These are phyloP conservation scores for Porites rus DNA, from an alignment of 92 coral and sea anemone species.

Conservation along the genomic window DNA sequence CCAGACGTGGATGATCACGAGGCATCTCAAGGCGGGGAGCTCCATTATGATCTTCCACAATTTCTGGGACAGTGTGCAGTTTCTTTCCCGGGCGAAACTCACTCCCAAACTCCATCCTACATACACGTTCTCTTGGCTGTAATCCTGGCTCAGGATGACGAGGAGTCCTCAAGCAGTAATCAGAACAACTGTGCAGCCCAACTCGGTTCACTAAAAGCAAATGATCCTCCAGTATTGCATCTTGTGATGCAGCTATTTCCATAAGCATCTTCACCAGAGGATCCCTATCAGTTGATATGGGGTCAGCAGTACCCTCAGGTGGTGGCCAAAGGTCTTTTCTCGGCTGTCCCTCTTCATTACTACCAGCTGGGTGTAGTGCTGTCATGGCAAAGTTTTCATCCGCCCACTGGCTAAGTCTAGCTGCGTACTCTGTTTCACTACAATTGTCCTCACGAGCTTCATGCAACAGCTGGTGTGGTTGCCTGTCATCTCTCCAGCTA, in stretches of 20 bases:
- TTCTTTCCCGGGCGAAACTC: slow-evolving; percentile 41
- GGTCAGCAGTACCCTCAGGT: slow-evolving; percentile 59
- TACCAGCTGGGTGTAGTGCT: slow-evolving; percentile 61
- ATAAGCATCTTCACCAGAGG: slow-evolving; percentile 64
- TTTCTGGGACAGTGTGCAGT: neutral
- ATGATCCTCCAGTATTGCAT: slow-evolving; percentile 53
- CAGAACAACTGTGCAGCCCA: slow-evolving; percentile 41
- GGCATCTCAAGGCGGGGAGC: slow-evolving; percentile 44
- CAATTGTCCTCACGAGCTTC: slow-evolving; percentile 36
- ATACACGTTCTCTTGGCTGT: slow-evolving; percentile 50
- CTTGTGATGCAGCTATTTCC: slow-evolving; percentile 55
- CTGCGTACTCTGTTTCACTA: slow-evolving; percentile 34
- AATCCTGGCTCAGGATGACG: slow-evolving; percentile 43
- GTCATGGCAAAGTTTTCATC: slow-evolving; percentile 52
- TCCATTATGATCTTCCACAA: neutral
- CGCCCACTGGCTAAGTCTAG: slow-evolving; percentile 53
- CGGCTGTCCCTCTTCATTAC: slow-evolving; percentile 55
- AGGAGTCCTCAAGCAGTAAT: slow-evolving; percentile 42
- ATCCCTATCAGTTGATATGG: slow-evolving; percentile 36
- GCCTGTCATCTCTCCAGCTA: slow-evolving; percentile 49
- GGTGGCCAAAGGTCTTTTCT: slow-evolving; percentile 55
- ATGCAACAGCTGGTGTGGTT: slow-evolving; percentile 45
- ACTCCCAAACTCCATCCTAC: slow-evolving; percentile 50
- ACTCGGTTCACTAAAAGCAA: slow-evolving; percentile 43
- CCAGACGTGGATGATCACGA: slow-evolving; percentile 37